These are phyloP conservation scores for Ameiurus melas DNA, from an alignment of 2,113 vertebrate genomes.

Conservation along the genomic window DNA sequence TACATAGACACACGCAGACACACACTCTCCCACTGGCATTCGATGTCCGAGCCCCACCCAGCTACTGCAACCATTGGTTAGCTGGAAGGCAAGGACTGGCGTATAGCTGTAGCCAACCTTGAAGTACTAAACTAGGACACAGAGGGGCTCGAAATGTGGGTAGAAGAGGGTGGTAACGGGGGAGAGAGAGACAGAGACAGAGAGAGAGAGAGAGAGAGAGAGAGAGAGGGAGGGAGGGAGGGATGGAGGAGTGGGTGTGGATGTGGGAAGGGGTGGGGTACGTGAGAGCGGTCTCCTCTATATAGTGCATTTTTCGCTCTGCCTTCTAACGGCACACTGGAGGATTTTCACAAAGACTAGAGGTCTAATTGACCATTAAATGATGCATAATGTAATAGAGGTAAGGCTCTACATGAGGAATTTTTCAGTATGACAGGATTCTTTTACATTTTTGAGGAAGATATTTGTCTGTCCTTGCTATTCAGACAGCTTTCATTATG, in stretches of 20 bases:
- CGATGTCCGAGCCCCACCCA: slow-evolving; percentile 62
- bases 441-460: neutral
- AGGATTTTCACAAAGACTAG: slow-evolving; percentile 20
- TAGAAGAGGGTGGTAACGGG: slow-evolving; percentile 51
- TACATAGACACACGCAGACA: slow-evolving; percentile 21
- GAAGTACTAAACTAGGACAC: slow-evolving; percentile 77
- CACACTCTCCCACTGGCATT: slow-evolving; percentile 45
- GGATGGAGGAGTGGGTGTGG: slow-evolving; percentile 51
- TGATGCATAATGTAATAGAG: slow-evolving; percentile 21
- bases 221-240: slow-evolving; percentile 32
- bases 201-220: slow-evolving; percentile 52
- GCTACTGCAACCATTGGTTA: slow-evolving; percentile 70
- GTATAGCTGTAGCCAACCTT: slow-evolving; percentile 76
- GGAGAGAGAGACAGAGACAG: slow-evolving; percentile 46
- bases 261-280: slow-evolving; percentile 55
- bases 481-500: neutral
- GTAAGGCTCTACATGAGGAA: neutral
- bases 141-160: slow-evolving; percentile 71
- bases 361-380: slow-evolving; percentile 28
- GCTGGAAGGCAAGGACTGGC: slow-evolving; percentile 67
- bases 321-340: neutral
- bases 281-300: neutral
- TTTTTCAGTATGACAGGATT: neutral
- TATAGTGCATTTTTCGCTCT: slow-evolving; percentile 9
- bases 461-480: neutral